Evolutionary conservation across 2,888 invertebrate genomes (phyloP).

Genomic region (Caenorhabditis panamensis): DNA sequence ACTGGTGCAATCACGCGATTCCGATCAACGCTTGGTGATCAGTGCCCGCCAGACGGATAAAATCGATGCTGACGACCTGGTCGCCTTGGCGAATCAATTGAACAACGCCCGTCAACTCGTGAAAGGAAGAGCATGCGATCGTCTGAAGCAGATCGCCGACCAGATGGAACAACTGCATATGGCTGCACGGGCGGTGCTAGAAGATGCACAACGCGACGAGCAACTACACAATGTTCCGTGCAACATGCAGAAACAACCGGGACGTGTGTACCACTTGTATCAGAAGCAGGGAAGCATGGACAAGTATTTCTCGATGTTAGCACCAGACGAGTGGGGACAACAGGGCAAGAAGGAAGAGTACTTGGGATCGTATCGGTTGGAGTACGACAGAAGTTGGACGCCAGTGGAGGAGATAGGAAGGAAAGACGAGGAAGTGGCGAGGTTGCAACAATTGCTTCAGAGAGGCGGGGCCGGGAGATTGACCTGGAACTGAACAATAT

Average conservation of each 20-base stretch:
- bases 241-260: constrained; percentile 87
- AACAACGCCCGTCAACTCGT: constrained; percentile 66
- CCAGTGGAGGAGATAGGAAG: constrained; percentile 58
- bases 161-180: constrained; percentile 86
- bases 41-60: constrained; percentile 64
- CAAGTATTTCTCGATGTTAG: constrained; percentile 87
- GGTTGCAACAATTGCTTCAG: constrained; percentile 48
- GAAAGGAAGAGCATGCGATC: constrained; percentile 69
- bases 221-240: constrained; percentile 87
- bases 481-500: constrained; percentile 43
- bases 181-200: constrained; percentile 75
- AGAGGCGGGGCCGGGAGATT: constrained; percentile 26
- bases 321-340: constrained; percentile 88
- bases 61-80: constrained; percentile 65
- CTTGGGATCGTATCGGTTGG: constrained; percentile 86
- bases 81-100: constrained; percentile 65
- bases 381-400: constrained; percentile 87
- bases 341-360: constrained; percentile 85
- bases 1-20: constrained; percentile 59
- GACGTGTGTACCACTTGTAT: constrained; percentile 87
- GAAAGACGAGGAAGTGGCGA: constrained; percentile 58
- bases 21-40: constrained; percentile 56
- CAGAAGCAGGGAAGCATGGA: constrained; percentile 80
- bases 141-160: constrained; percentile 86
- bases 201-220: constrained; percentile 85